Base-by-base conservation (phyloP, 2,888 invertebrate genomes). In the Balanococcus diminutus region DNA sequence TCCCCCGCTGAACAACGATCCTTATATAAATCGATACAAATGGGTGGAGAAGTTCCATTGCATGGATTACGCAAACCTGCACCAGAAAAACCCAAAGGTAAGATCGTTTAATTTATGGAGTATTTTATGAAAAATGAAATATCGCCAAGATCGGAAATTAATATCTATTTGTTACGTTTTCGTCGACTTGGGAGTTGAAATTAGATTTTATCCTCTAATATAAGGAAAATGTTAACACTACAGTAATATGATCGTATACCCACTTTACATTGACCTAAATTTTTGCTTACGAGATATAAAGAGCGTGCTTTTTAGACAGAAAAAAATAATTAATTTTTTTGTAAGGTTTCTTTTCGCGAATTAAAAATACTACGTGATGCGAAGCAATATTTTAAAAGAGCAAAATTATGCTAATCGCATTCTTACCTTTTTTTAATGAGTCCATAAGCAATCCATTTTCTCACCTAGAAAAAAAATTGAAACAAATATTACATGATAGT, bases 11-110 rank as follows among this genome's bases (percentile, higher is more conserved):
- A 97, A 89, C 94, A 96, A 88, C 93, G 94, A 87, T 93, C 94
- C 87, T 95, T 95, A 14, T 98, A 98, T 91, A 94, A 95, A 89
- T 94, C 93, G 87, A 93, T 98, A 86, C 98, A 98, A 89, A 94
- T 95, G 87, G 98, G 98, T 0, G 98, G 98, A 0, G 98, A 98
- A 90, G 96, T 98, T 2, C 98, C 98, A 0, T 91, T 97, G 11
- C 93, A 96, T 89, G 98, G 98, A 67, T 93, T 98, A 89, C 93
- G 98, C 75, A 98, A 98, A 89, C 94, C 94, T 22, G 96, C 96
- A 19, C 98, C 98, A 32, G 94, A 95, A 90, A 93, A 93, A 89
- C 94, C 94, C 28, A 94, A 93, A 92, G 94, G 95, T 95, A 91
- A 90, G 91, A 89, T 81, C 61, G 42, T 67, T 56, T 31, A 16